Conservation (phyloP, 2,113 vertebrate species). For the Scomber japonicus region DNA sequence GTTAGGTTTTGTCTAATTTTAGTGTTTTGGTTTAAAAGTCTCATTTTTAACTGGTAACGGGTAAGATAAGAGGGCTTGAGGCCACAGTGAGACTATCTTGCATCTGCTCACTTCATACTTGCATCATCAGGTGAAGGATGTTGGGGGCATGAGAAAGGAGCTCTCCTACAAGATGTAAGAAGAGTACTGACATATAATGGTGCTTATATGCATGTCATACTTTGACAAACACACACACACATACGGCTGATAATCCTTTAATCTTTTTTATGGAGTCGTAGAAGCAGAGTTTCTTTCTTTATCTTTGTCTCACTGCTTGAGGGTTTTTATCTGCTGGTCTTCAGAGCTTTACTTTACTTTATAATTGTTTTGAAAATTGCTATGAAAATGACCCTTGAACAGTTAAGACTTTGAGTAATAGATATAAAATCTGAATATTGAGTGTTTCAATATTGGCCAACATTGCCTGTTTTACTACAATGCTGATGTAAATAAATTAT, state of each 20-base stretch:
- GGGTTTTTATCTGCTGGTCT: no score
- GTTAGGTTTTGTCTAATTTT: constrained; percentile 1
- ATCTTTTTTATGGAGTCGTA: neutral
- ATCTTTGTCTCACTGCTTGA: no score
- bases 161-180: neutral
- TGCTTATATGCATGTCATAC: neutral
- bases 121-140: constrained; percentile 61
- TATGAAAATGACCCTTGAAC: no score
- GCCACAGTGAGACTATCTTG: constrained; percentile 47
- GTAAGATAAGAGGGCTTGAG: constrained; percentile 8
- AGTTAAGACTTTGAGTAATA: no score
- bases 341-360: neutral
- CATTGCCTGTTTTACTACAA: no score
- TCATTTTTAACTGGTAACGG: constrained; percentile 5
- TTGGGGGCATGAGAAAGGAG: constrained; percentile 5
- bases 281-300: neutral
- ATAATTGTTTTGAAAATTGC: no score
- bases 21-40: constrained; percentile 11
- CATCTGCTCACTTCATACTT: constrained; percentile 65
- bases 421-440: no score
- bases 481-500: no score
- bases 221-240: neutral
- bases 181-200: neutral
- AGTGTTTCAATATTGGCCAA: no score
- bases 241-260: neutral